These are phyloP conservation scores for Alethe castanea DNA, from an alignment of 2,113 vertebrate genomes.

Conservation along the genomic window DNA sequence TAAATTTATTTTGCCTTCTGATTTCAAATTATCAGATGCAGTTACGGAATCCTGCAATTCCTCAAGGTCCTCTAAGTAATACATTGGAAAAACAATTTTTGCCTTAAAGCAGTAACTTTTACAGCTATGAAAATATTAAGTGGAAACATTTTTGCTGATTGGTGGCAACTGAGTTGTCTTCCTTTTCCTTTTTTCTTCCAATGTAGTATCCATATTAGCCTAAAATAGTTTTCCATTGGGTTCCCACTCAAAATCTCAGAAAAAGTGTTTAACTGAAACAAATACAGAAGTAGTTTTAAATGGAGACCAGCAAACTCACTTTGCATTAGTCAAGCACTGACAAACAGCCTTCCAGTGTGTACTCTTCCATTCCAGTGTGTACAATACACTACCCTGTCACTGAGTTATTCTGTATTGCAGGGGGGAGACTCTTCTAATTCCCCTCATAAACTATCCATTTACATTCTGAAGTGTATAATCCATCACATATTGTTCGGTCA, in stretches of 20 bases:
- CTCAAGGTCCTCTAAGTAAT: not conserved
- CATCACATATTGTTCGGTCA: not conserved
- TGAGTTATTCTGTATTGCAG: not conserved
- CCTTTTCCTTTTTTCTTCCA: not conserved
- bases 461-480: not conserved
- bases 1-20: not conserved
- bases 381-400: not conserved
- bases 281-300: not conserved
- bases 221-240: not conserved
- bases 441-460: not conserved
- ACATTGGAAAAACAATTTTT: not conserved
- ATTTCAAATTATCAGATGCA: not conserved
- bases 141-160: not conserved
- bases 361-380: no score
- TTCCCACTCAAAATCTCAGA: not conserved
- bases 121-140: not conserved
- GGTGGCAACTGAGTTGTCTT: not conserved
- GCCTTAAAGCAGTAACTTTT: not conserved
- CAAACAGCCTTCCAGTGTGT: not conserved
- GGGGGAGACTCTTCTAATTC: not conserved
- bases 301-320: not conserved
- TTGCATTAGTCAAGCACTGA: not conserved
- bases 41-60: not conserved
- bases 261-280: not conserved
- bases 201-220: not conserved